phyloP scores from a whole-genome alignment of 1,140 invertebrate genomes.

The Zaprionus lachaisei region DNA sequence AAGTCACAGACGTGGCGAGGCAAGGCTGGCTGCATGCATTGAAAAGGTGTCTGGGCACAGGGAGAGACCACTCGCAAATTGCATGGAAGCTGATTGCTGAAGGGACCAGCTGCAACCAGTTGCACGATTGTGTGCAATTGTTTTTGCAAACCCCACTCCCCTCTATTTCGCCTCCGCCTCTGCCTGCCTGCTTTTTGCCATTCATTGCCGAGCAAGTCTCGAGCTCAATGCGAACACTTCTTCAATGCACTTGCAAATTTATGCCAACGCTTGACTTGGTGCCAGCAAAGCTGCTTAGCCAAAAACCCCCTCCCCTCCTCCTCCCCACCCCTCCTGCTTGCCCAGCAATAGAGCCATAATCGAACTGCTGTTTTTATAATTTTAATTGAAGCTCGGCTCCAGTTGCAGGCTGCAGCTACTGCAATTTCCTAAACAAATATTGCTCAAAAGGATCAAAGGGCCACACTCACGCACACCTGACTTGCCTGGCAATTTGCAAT shows the following conservation, averaged over 20 bases:
- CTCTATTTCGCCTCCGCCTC: background rate
- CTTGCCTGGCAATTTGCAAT: conserved; percentile 10
- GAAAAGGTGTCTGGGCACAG: conserved; percentile 22
- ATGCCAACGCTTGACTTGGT: conserved; percentile 36
- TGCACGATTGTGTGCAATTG: conserved; percentile 33
- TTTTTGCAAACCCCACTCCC: conserved; percentile 38
- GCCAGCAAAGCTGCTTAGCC: conserved; percentile 5
- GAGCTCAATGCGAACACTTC: conserved; percentile 74
- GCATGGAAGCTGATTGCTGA: conserved; percentile 35
- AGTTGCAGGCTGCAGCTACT: conserved; percentile 47
- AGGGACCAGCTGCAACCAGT: conserved; percentile 27
- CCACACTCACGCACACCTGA: conserved; percentile 2
- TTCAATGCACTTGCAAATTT: conserved; percentile 59
- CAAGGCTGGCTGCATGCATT: conserved; percentile 7
- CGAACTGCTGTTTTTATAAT: conserved; percentile 79
- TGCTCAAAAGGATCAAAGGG: conserved; percentile 60
- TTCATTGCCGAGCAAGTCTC: conserved; percentile 19
- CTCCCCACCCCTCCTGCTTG: conserved; percentile 12
- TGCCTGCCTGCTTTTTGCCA: background rate
- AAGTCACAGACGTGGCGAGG: conserved; percentile 31
- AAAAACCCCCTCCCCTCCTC: background rate
- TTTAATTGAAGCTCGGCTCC: conserved; percentile 67
- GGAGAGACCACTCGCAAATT: conserved; percentile 30
- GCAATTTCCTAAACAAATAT: conserved; percentile 82
- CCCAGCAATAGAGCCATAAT: conserved; percentile 25